Percentiles rank a stretch among this genome's conserved stretches.
These are phyloP conservation scores for Odobenus rosmarus DNA, from an alignment of 2,113 vertebrate species.

Conservation along the genomic window DNA sequence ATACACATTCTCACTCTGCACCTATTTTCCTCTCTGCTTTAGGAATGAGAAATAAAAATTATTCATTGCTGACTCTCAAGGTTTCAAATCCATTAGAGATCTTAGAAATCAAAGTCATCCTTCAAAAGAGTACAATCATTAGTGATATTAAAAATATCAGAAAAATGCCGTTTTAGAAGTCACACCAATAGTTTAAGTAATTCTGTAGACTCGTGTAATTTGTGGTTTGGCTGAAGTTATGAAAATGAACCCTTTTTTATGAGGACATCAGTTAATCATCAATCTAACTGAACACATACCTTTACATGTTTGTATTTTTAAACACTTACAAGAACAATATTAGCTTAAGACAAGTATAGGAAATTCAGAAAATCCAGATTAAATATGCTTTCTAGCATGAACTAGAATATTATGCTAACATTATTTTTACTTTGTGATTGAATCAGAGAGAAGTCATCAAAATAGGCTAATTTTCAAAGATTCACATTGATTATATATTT, in stretches of 20 bases:
- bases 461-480: background rate
- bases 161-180: background rate
- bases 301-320: background rate
- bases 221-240: background rate
- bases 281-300: background rate
- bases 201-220: background rate
- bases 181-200: background rate
- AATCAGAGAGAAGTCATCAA: background rate
- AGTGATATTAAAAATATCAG: background rate
- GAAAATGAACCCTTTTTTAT: background rate
- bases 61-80: background rate
- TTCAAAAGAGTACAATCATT: background rate
- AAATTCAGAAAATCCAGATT: background rate
- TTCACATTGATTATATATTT: background rate
- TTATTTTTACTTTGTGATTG: background rate
- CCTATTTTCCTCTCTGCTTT: background rate
- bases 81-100: background rate
- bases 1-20: background rate
- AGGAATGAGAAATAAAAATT: background rate
- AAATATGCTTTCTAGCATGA: background rate
- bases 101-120: conserved; percentile 4
- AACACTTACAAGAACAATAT: background rate
- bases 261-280: background rate
- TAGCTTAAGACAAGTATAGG: background rate
- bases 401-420: background rate